A percentile compares a stretch with the other conserved stretches of the same genome.
phyloP scores from a whole-genome alignment of 37 sponge, comb jelly and placozoan genomes.

The Cliona cf. orientalis region DNA sequence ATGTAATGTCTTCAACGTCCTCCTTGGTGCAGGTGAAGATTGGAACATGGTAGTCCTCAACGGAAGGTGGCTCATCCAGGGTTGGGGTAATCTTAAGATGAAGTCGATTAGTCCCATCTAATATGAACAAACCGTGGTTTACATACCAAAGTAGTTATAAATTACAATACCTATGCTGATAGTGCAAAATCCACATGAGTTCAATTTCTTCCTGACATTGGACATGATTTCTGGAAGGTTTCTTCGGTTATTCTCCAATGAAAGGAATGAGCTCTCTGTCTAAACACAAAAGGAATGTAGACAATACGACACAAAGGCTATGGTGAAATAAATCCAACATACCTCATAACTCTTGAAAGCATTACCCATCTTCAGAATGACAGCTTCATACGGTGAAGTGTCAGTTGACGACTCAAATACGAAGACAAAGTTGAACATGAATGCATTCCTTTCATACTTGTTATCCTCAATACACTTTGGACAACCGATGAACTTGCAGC shows the following conservation, averaged over 20 bases:
- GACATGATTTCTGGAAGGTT: conserved; percentile 48
- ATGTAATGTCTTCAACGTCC: conserved; percentile 34
- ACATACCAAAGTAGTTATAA: background rate
- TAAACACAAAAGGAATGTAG: conserved; percentile 9
- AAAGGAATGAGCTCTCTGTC: conserved; percentile 79
- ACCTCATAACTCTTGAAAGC: conserved; percentile 81
- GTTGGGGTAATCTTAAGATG: conserved; percentile 76
- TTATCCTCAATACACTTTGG: conserved; percentile 84
- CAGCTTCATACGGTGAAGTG: conserved; percentile 69
- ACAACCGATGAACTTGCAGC: conserved; percentile 68
- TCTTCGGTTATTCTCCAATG: conserved; percentile 3
- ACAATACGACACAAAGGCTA: background rate
- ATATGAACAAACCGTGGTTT: no score
- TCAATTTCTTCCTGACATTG: conserved; percentile 45
- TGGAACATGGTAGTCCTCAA: conserved; percentile 74
- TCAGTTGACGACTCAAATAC: conserved; percentile 77
- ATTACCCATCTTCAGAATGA: conserved; percentile 78
- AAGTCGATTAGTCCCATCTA: conserved; percentile 79
- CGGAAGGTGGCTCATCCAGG: conserved; percentile 58
- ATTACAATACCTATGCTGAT: conserved; percentile 60
- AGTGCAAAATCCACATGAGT: conserved; percentile 68
- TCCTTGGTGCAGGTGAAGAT: conserved; percentile 62
- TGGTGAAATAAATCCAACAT: no score
- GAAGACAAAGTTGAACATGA: conserved; percentile 90
- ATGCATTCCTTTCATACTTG: conserved; percentile 82